Base-by-base conservation (phyloP, 2,888 invertebrate species). In the Heliconius sara region DNA sequence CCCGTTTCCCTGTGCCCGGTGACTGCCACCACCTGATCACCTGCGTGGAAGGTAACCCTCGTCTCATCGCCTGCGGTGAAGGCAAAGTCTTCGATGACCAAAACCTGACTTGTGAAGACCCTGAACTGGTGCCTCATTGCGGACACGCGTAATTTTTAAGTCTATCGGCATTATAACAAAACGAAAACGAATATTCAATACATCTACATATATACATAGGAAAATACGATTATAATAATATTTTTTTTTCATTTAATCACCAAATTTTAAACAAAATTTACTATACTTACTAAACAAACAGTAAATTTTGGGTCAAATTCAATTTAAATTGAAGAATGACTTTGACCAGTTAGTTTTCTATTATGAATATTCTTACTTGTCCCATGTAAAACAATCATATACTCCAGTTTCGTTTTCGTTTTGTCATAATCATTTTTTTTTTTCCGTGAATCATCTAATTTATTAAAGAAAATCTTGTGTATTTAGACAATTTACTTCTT, bases 1-100 rank as follows among this genome's bases (percentile, higher is more conserved):
- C 99, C 57, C 96, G 99, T 84, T 99, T 98, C 95, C 96, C 98
- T 5, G 97, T 98, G 19, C 97, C 98, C 70, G 98, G 98, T 25
- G 98, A 98, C 91, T 98, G 98, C 90, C 97, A 97, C 89, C 96
- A 97, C 80, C 96, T 98, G 83, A 98, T 99, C 91, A 98, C 98
- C 81, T 99, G 99, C 90, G 98, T 99, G 67, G 97, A 98, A 86
- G 98, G 98, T 43, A 96, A 97, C 90, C 99, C 99, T 6, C 96
- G 99, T 81, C 96, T 99, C 83, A 97, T 98, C 87, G 96, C 97
- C 80, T 99, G 99, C 88, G 98, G 97, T 9, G 98, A 98, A 85
- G 98, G 97, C 88, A 97, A 98, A 91, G 97, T 98, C 75, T 97
- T 99, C 87, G 98, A 98, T 86, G 97, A 98, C 87, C 96, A 97